Evolutionary conservation across 2,888 invertebrate species (phyloP), one percentile per base, ranked within the genome.

Genomic region (Leptothorax acervorum): DNA sequence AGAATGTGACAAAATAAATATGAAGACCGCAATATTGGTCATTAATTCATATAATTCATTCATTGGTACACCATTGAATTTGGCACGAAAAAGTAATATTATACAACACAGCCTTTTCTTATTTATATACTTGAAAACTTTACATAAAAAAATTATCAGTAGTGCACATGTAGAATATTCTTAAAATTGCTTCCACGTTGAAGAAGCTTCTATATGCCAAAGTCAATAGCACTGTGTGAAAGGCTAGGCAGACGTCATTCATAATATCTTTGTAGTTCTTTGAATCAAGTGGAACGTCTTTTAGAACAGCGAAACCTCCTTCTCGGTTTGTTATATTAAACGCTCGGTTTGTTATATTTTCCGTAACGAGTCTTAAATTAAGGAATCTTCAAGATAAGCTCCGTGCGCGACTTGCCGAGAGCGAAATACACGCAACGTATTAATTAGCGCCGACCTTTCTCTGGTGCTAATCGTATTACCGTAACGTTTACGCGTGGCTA

Each of bases 401-500:
- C n/a, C n/a, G n/a, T 73, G 12, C 9, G 42, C 9, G 42, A 42
- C 31, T 57, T 8, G 45, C 45, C 45, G 15, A 55, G 57, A 51
- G n/a, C 28, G 12, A 79, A 3, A 8, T 71, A 57, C 15, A 15
- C 57, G 48, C 35, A 42, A 79, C 23, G 42, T 79, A 74, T 81
- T 48, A 81, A 81, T 81, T 75, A 81, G 6, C 35, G 48, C 15
- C 75, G 60, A 74, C 12, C 75, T 81, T 74, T 62, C 84, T 12
- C 12, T 18, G 66, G 66, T 15, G 82, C 53, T 82, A 57, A 83
- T 79, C 35, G 45, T 48, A 83, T 81, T 81, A 62, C 42, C 60
- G 48, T 60, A 68, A 82, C 57, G 18, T 57, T 65, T 55, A 57
- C 35, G 81, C 57, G 48, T 51, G 51, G n/a, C 62, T 79, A 57